Conservation (phyloP, 2,888 invertebrate species). For the Xanthorhoe designata region DNA sequence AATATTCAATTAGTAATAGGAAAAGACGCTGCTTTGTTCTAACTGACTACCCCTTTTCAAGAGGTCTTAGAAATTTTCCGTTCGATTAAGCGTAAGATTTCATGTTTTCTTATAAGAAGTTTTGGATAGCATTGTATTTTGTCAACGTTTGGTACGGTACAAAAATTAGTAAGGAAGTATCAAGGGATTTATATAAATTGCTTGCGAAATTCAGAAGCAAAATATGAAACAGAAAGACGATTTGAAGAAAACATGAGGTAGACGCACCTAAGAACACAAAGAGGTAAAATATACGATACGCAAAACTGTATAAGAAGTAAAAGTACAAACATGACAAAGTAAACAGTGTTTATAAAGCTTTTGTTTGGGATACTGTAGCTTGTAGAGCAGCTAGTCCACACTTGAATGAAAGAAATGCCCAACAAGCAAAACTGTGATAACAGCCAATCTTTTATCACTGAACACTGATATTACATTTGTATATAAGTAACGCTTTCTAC, state of each 20-base stretch:
- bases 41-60: not conserved
- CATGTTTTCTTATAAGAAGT: not conserved
- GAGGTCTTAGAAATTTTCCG: not conserved
- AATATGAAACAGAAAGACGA: not conserved
- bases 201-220: not conserved
- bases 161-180: not conserved
- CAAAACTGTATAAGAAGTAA: constrained; percentile 42
- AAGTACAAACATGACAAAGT: constrained; percentile 50
- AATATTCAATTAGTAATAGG: not conserved
- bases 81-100: not conserved
- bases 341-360: constrained; percentile 57
- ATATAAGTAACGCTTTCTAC: no score
- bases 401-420: not conserved
- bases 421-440: no score
- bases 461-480: no score
- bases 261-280: constrained; percentile 35
- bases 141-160: not conserved
- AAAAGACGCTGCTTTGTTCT: no score
- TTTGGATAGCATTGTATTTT: not conserved
- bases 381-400: constrained; percentile 15
- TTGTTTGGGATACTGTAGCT: constrained; percentile 46
- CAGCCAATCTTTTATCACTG: no score
- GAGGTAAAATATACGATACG: constrained; percentile 39
- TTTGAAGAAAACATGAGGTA: constrained; percentile 23
- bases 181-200: not conserved